Base-by-base conservation (phyloP, 2,113 vertebrate genomes). In the Poeciliopsis occidentalis region DNA sequence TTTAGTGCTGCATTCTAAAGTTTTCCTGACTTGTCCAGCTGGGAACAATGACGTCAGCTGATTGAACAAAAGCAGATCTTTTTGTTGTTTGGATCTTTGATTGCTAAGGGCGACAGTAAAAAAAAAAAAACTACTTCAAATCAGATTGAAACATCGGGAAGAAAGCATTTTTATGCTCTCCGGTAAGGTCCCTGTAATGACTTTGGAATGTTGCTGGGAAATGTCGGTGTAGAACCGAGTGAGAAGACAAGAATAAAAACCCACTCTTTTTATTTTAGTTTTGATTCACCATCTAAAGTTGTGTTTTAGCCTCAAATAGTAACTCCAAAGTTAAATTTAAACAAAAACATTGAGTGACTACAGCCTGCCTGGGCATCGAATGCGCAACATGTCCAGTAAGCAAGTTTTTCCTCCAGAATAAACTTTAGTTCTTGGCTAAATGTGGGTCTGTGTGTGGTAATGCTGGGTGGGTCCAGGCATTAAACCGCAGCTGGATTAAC, bases 121-220 rank as follows among this genome's bases (percentile, higher is more conserved):
- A 75, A 65, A 64, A 17, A 77, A 37, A 41, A 32, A n/a, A 3
- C 51, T 10, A n/a, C 63, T 82, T 39, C 75, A 27, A 85, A 92
- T 96, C 93, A 93, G 85, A 90, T 96, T 91, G 94, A 91, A 95
- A 92, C 81, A 84, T 81, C 93, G 94, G 94, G 94, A 95, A 96
- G 78, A 76, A 0, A 85, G 75, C 6, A 4, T 89, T 95, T 85
- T 89, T 87, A 77, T 84, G 84, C 90, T 86, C 90, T 92, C 90
- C 72, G 85, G 66, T 8, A 87, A 85, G 69, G 81, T 89, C 86
- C 86, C 78, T 83, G 92, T 91, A 70, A 74, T 85, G 60, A 73
- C 90, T 82, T 15, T 78, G 85, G 91, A 91, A 92, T 84, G 84
- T 80, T 12, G 66, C 79, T 90, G 90, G 60, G 80, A 82, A 79